These are phyloP conservation scores for Oreochromis grahami DNA, from an alignment of 2,797 vertebrate species.

Conservation along the genomic window DNA sequence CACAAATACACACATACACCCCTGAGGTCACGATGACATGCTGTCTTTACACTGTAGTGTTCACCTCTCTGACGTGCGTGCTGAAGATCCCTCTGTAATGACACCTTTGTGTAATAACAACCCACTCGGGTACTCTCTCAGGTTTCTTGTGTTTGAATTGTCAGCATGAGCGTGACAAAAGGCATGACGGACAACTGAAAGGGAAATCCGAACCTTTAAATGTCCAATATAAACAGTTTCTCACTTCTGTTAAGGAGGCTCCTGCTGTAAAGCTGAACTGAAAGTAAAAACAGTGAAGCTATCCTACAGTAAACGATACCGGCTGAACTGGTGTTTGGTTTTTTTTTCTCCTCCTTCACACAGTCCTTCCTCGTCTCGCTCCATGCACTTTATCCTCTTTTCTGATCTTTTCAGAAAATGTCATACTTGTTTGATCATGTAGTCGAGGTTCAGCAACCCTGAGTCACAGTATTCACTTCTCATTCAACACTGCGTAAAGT, in stretches of 20 bases:
- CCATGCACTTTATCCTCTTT: neutral
- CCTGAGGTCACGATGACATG: slow-evolving; percentile 46
- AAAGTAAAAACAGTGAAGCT: slow-evolving; percentile 27
- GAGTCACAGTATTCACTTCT: neutral
- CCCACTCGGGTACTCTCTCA: neutral
- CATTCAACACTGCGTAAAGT: slow-evolving; percentile 13
- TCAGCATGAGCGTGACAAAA: slow-evolving; percentile 10
- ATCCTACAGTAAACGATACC: neutral
- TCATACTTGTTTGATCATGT: slow-evolving; percentile 46
- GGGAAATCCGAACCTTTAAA: neutral
- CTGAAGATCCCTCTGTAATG: slow-evolving; percentile 34
- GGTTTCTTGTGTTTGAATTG: neutral
- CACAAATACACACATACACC: slow-evolving; percentile 10
- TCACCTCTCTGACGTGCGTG: slow-evolving; percentile 18
- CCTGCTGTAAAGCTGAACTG: slow-evolving; percentile 10
- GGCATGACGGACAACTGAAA: neutral
- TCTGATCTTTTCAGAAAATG: neutral
- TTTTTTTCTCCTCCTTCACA: neutral
- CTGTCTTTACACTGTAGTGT: slow-evolving; percentile 7
- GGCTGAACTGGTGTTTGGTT: neutral
- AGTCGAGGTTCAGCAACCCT: slow-evolving; percentile 21
- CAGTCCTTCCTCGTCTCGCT: neutral
- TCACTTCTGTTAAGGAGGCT: neutral
- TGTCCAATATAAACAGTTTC: neutral
- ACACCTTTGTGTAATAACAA: slow-evolving; percentile 47